phyloP scores from a whole-genome alignment of 2,888 invertebrate genomes.

The Noctua comes region DNA sequence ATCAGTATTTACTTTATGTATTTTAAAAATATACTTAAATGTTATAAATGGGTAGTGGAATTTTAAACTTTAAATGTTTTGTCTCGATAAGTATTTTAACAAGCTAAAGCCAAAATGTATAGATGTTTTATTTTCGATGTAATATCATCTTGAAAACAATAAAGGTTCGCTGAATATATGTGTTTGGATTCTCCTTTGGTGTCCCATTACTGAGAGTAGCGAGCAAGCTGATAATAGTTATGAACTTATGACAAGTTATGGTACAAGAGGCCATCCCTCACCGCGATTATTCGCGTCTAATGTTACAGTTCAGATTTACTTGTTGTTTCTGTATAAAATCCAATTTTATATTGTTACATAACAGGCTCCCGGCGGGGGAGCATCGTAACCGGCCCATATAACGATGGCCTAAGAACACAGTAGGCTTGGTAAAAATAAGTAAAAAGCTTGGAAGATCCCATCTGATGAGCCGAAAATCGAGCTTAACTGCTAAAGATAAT shows the following conservation, averaged over 20 bases:
- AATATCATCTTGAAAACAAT: slow-evolving; percentile 82
- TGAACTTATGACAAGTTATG: background rate
- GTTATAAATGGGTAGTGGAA: slow-evolving; percentile 82
- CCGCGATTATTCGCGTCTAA: too few species aligned
- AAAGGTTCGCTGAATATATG: slow-evolving; percentile 75
- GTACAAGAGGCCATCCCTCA: background rate
- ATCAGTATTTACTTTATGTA: slow-evolving; percentile 86
- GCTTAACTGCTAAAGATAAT: background rate
- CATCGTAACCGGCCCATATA: background rate
- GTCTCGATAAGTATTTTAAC: slow-evolving; percentile 80
- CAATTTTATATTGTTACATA: background rate
- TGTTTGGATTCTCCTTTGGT: slow-evolving; percentile 24
- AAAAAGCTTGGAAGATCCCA: background rate
- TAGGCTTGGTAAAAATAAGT: background rate
- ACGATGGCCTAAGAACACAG: too few species aligned
- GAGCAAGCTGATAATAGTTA: background rate
- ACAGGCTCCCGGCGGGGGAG: background rate
- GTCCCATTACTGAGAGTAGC: background rate
- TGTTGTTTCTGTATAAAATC: background rate
- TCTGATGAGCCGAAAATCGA: background rate
- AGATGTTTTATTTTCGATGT: slow-evolving; percentile 84
- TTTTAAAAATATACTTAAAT: slow-evolving; percentile 80
- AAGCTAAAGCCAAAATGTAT: slow-evolving; percentile 75
- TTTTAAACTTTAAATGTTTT: slow-evolving; percentile 82
- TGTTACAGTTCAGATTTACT: background rate